These are phyloP conservation scores for Margaritifera margaritifera DNA, from an alignment of 2,888 invertebrate genomes.

Conservation along the genomic window DNA sequence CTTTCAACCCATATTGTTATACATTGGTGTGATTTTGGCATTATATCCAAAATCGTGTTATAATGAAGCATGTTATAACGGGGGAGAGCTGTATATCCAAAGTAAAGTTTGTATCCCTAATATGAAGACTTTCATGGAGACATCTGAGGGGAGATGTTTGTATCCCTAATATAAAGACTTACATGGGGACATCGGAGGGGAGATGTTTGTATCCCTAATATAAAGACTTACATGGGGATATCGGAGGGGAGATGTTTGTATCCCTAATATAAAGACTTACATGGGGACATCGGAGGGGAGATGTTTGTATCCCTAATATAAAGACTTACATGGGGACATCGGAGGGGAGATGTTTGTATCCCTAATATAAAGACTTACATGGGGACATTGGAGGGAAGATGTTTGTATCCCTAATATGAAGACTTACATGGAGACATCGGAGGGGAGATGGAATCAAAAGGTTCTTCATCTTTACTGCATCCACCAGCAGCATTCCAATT, in stretches of 20 bases:
- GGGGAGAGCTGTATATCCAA: no score
- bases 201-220: no score
- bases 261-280: neutral
- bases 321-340: neutral
- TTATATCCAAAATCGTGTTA: no score
- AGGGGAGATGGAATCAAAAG: slow-evolving; percentile 83
- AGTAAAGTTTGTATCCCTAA: no score
- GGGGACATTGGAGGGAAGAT: slow-evolving; percentile 77
- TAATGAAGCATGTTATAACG: no score
- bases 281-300: slow-evolving; percentile 1
- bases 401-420: no score
- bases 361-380: neutral
- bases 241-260: neutral
- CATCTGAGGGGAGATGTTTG: no score
- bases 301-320: neutral
- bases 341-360: neutral
- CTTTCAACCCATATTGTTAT: no score
- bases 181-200: no score
- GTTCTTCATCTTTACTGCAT: slow-evolving; percentile 82
- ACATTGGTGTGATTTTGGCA: no score
- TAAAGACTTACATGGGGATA: neutral
- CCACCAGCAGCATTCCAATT: slow-evolving; percentile 83
- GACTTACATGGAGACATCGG: slow-evolving; percentile 78
- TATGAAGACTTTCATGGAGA: no score
- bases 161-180: no score